Evolutionary conservation across 2,888 invertebrate genomes (phyloP).

Genomic region (Pammene aurita): DNA sequence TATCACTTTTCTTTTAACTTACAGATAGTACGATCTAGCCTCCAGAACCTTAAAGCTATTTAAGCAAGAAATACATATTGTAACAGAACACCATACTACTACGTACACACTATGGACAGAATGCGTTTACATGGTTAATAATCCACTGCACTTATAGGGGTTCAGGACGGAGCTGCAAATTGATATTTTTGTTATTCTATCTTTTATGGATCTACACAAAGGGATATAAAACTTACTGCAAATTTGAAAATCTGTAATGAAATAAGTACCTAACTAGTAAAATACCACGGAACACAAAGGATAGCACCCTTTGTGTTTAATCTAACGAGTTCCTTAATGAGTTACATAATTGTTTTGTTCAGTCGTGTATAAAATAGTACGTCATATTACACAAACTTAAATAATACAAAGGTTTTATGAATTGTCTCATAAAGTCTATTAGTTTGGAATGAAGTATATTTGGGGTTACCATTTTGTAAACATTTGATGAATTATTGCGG

Average conservation of each 20-base stretch:
- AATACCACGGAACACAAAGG: not conserved
- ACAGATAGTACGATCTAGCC: too few species aligned
- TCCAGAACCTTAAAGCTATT: too few species aligned
- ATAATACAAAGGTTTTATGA: slow-evolving; percentile 5
- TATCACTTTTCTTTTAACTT: too few species aligned
- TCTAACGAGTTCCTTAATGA: slow-evolving; percentile 13
- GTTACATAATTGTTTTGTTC: slow-evolving; percentile 8
- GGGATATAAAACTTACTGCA: not conserved
- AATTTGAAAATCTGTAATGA: not conserved
- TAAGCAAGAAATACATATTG: too few species aligned
- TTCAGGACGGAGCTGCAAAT: too few species aligned
- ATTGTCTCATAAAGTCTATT: not conserved
- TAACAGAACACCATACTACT: too few species aligned
- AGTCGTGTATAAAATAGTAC: slow-evolving; percentile 7
- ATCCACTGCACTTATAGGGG: too few species aligned
- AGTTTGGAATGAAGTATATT: slow-evolving; percentile 10
- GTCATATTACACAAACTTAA: not conserved
- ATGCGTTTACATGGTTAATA: too few species aligned
- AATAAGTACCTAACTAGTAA: not conserved
- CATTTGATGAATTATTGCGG: slow-evolving; percentile 33
- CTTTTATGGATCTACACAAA: not conserved
- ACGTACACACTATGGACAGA: too few species aligned
- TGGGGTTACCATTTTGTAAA: slow-evolving; percentile 16
- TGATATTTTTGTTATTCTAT: too few species aligned
- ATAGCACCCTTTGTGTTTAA: not conserved